Evolutionary conservation across 2,113 vertebrate species (phyloP).

Genomic region (Xenopus laevis): DNA sequence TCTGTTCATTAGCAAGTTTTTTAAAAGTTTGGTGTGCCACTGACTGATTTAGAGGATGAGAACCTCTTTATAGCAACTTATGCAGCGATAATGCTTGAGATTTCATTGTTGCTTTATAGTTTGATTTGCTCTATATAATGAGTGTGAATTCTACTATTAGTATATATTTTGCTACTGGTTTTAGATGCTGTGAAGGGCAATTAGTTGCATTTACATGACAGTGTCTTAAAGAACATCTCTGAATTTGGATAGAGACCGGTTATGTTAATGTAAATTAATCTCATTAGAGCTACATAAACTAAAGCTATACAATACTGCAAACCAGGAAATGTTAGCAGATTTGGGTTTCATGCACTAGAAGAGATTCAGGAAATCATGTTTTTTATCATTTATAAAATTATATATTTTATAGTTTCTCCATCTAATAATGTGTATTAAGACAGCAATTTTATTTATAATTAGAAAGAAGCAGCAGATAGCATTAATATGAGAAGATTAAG

Average conservation of each 20-base stretch:
- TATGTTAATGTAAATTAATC: not conserved
- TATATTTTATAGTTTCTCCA: too few species aligned
- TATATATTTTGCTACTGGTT: not conserved
- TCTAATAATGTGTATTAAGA: too few species aligned
- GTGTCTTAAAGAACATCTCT: not conserved
- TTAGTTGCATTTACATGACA: conserved; percentile 11
- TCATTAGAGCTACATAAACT: not conserved
- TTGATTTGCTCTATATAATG: not conserved
- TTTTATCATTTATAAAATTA: too few species aligned
- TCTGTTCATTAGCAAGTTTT: too few species aligned
- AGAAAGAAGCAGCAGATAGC: too few species aligned
- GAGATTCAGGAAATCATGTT: too few species aligned
- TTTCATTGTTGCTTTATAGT: not conserved
- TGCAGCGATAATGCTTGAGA: not conserved
- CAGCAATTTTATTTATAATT: too few species aligned
- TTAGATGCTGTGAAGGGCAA: conserved; percentile 6
- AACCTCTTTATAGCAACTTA: not conserved
- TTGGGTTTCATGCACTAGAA: too few species aligned
- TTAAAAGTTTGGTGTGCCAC: too few species aligned
- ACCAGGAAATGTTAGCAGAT: too few species aligned
- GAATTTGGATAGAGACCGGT: not conserved
- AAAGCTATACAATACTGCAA: not conserved
- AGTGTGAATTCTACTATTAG: not conserved
- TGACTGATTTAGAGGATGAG: too few species aligned
- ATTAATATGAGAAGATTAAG: too few species aligned